A percentile compares a stretch with the other conserved stretches of the same genome.
These are phyloP conservation scores for Ancistrus triradiatus DNA, from an alignment of 2,113 vertebrate species.

Conservation along the genomic window DNA sequence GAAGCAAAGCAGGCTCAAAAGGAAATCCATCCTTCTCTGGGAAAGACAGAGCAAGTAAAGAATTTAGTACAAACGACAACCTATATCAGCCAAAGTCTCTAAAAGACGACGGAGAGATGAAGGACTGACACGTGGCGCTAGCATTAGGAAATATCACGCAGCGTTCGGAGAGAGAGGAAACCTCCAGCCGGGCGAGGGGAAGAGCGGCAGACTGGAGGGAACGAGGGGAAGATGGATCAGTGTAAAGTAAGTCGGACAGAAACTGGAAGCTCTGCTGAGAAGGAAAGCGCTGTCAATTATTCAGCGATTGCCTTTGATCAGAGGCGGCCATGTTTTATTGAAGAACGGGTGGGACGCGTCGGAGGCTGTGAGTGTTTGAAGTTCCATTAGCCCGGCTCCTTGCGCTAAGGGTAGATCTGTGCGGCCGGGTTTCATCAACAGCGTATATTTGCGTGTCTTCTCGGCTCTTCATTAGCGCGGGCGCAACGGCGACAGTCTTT, in stretches of 20 bases:
- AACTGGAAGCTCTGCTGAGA: not conserved
- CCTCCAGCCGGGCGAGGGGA: not conserved
- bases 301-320: not conserved
- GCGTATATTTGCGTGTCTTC: not conserved
- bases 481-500: slow-evolving; percentile 26
- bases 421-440: too few species aligned
- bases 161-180: not conserved
- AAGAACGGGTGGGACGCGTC: too few species aligned
- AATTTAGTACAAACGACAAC: too few species aligned
- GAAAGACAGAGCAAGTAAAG: too few species aligned
- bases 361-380: not conserved
- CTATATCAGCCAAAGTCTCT: too few species aligned
- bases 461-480: not conserved
- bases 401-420: not conserved
- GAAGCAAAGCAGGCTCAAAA: too few species aligned
- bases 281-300: not conserved
- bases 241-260: not conserved
- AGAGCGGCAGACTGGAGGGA: not conserved
- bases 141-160: not conserved
- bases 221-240: not conserved
- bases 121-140: not conserved
- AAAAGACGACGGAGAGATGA: not conserved
- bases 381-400: not conserved
- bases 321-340: too few species aligned
- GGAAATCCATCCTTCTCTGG: too few species aligned